Percentiles rank a stretch among this genome's conserved stretches.
Conservation (phyloP, 2,797 vertebrate genomes). For the Enteromius argenteus region DNA sequence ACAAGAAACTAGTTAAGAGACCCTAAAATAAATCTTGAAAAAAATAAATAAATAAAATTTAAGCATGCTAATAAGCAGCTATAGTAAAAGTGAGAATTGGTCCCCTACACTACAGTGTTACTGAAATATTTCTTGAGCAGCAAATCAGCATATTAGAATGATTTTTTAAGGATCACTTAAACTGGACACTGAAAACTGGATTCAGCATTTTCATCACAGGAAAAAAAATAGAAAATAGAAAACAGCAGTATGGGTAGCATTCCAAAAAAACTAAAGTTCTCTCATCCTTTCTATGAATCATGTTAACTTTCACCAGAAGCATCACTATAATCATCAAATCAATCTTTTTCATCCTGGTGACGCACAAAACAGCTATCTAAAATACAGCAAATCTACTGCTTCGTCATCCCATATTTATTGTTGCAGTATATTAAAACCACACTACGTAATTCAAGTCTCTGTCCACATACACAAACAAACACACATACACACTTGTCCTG, state of each 20-base stretch:
- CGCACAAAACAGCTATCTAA: background rate
- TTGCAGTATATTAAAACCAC: conserved; percentile 1
- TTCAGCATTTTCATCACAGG: background rate
- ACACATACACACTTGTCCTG: conserved; percentile 49
- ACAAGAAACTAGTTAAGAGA: no score
- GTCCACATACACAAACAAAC: conserved; percentile 38
- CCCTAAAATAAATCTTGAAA: no score
- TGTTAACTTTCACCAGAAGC: background rate
- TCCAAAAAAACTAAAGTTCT: background rate
- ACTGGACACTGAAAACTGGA: background rate
- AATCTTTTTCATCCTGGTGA: background rate
- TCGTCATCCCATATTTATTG: background rate
- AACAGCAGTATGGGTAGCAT: background rate
- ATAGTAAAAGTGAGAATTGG: no score
- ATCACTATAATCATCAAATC: background rate
- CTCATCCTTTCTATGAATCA: background rate
- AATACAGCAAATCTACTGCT: background rate
- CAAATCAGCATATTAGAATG: background rate
- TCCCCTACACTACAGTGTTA: no score
- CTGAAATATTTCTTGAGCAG: background rate
- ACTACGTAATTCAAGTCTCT: background rate
- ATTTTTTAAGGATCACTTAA: background rate
- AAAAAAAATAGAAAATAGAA: background rate
- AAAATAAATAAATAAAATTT: no score
- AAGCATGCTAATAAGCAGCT: no score